Evolutionary conservation across 2,888 invertebrate genomes (phyloP).

Genomic region (Byasa hedistus): DNA sequence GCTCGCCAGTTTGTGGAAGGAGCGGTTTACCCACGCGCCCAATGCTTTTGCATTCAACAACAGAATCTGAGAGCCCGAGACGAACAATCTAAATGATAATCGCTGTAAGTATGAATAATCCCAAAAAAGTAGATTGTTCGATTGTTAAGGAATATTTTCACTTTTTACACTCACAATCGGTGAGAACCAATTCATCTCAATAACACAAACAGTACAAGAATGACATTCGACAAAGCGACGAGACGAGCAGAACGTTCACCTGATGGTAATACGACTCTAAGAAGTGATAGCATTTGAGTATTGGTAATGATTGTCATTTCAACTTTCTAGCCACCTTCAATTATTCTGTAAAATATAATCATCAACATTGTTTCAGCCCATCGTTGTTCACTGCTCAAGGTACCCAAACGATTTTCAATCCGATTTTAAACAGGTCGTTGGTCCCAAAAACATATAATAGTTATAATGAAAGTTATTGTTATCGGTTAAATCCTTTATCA

Average conservation of each 20-base stretch:
- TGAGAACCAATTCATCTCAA: no score
- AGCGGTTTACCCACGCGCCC: slow-evolving; percentile 39
- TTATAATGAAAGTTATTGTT: slow-evolving; percentile 8
- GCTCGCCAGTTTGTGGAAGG: slow-evolving; percentile 32
- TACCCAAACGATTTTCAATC: no score
- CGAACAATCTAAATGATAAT: slow-evolving; percentile 33
- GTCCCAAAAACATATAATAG: no score
- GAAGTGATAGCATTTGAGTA: no score
- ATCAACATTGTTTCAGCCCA: no score
- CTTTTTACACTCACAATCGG: not conserved
- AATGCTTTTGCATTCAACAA: slow-evolving; percentile 33
- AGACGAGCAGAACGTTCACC: no score
- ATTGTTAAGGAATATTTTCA: not conserved
- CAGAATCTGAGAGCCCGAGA: slow-evolving; percentile 33
- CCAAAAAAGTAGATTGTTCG: not conserved
- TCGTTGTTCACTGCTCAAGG: no score
- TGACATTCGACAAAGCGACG: not conserved
- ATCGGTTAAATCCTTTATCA: slow-evolving; percentile 28
- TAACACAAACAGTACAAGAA: no score
- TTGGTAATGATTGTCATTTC: no score
- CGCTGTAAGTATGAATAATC: slow-evolving; percentile 6
- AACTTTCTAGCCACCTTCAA: not conserved
- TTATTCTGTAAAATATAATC: not conserved
- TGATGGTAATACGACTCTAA: no score
- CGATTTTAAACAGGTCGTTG: no score